A percentile compares a stretch with the other conserved stretches of the same genome.
Conservation (phyloP, 2,113 vertebrate species). For the Serinus canaria region DNA sequence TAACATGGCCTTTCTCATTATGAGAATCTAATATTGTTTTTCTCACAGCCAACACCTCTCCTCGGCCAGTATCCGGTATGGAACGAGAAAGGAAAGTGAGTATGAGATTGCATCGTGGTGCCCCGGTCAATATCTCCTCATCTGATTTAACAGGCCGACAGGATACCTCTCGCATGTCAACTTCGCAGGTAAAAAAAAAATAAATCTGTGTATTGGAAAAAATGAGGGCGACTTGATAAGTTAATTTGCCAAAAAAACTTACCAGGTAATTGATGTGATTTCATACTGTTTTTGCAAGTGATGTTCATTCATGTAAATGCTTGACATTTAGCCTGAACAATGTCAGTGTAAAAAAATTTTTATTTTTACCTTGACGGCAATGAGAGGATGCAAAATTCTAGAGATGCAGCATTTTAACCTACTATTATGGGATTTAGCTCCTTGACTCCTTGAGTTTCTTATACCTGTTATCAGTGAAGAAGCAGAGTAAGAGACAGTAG, state of each 20-base stretch:
- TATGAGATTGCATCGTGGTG: slow-evolving; percentile 92
- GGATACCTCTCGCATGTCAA: slow-evolving; percentile 96
- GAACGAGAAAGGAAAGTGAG: slow-evolving; percentile 95
- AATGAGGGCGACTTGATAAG: background rate
- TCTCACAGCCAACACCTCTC: slow-evolving; percentile 84
- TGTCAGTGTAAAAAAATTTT: background rate
- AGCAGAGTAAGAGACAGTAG: background rate
- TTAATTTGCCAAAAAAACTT: background rate
- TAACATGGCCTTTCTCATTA: background rate
- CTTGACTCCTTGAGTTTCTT: background rate
- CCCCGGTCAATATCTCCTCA: slow-evolving; percentile 90
- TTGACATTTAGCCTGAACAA: background rate
- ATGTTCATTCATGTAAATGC: background rate
- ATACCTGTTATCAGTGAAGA: background rate
- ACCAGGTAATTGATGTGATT: background rate
- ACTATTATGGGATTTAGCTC: background rate
- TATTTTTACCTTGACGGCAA: background rate
- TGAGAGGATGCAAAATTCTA: background rate
- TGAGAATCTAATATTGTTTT: background rate
- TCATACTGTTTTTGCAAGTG: background rate
- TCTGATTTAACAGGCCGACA: slow-evolving; percentile 93
- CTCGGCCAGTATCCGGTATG: slow-evolving; percentile 87
- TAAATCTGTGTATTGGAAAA: background rate
- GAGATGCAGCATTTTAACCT: background rate
- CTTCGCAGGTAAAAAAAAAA: slow-evolving; percentile 85